These are phyloP conservation scores for Argyresthia goedartella DNA, from an alignment of 2,888 invertebrate species.

Conservation along the genomic window DNA sequence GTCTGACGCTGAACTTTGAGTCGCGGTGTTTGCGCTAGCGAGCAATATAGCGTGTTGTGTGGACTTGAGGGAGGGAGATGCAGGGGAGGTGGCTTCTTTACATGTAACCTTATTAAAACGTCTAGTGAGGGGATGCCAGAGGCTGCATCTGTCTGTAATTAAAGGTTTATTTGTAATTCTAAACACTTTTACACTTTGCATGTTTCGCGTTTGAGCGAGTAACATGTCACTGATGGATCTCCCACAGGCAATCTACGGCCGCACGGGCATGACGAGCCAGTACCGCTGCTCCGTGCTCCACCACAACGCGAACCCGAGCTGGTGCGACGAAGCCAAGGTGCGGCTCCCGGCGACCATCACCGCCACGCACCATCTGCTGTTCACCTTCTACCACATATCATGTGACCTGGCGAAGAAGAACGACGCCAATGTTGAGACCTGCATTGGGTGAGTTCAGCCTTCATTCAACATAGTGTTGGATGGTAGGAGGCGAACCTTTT, in stretches of 20 bases:
- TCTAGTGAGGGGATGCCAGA: too few species aligned
- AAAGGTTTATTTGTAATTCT: too few species aligned
- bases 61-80: slow-evolving; percentile 88
- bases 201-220: too few species aligned
- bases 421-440: slow-evolving; percentile 81
- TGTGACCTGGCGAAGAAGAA: slow-evolving; percentile 88
- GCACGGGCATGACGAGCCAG: slow-evolving; percentile 72
- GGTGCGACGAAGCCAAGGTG: slow-evolving; percentile 95
- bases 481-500: too few species aligned
- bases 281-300: slow-evolving; percentile 86
- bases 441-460: slow-evolving; percentile 76
- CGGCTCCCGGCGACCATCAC: slow-evolving; percentile 88
- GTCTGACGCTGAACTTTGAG: slow-evolving; percentile 87
- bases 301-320: slow-evolving; percentile 89
- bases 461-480: not conserved
- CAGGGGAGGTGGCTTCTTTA: too few species aligned
- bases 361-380: slow-evolving; percentile 90
- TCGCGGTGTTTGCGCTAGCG: slow-evolving; percentile 92
- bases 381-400: slow-evolving; percentile 96
- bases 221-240: too few species aligned
- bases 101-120: too few species aligned
- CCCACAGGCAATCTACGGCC: slow-evolving; percentile 51
- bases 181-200: too few species aligned
- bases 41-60: slow-evolving; percentile 94
- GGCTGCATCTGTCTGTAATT: too few species aligned